phyloP scores from a whole-genome alignment of 2,888 invertebrate genomes.

The Patella ulyssiponensis region DNA sequence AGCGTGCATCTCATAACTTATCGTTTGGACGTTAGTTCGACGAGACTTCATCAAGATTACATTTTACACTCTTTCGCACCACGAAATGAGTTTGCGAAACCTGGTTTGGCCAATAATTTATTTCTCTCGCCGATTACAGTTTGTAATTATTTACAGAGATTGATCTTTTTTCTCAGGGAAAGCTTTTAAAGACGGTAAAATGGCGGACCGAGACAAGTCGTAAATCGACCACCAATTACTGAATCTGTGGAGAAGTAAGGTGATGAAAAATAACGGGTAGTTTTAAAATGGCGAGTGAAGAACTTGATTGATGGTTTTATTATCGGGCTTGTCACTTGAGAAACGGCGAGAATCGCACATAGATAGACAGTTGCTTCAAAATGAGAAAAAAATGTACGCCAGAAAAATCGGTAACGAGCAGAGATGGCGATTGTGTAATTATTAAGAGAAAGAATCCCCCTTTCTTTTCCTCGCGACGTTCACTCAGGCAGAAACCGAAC shows the following conservation, averaged over 20 bases:
- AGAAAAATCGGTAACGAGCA: slow-evolving; percentile 29
- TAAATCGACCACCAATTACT: slow-evolving; percentile 37
- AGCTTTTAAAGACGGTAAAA: slow-evolving; percentile 5
- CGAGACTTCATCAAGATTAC: slow-evolving; percentile 12
- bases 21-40: not conserved
- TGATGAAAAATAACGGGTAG: slow-evolving; percentile 31
- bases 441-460: slow-evolving; percentile 23
- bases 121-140: slow-evolving; percentile 23
- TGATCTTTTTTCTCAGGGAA: slow-evolving; percentile 13
- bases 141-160: slow-evolving; percentile 32
- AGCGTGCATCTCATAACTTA: slow-evolving; percentile 5
- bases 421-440: slow-evolving; percentile 31
- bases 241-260: slow-evolving; percentile 1
- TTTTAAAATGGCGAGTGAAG: slow-evolving; percentile 24
- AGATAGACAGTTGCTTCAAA: slow-evolving; percentile 34
- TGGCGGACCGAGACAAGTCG: slow-evolving; percentile 15
- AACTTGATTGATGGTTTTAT: slow-evolving; percentile 37
- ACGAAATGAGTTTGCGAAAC: slow-evolving; percentile 8
- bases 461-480: slow-evolving; percentile 29
- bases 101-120: slow-evolving; percentile 33
- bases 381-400: slow-evolving; percentile 20
- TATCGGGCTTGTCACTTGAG: slow-evolving; percentile 40
- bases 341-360: slow-evolving; percentile 32
- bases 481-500: slow-evolving; percentile 36
- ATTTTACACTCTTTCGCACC: slow-evolving; percentile 5